phyloP scores from a whole-genome alignment of 2,797 vertebrate species.

The Atherinosoma microstoma region DNA sequence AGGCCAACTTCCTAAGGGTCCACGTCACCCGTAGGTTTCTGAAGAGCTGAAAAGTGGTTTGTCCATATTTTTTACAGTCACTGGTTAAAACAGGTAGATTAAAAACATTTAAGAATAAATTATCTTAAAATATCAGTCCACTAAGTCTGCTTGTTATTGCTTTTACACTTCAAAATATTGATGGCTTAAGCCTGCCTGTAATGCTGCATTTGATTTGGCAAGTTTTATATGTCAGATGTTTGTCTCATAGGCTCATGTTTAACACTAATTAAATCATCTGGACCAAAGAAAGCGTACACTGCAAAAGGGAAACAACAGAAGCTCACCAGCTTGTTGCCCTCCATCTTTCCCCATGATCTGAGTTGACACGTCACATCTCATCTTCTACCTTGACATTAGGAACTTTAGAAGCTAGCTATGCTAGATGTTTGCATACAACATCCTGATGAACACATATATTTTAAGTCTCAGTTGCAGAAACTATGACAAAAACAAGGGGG shows the following conservation, averaged over 20 bases:
- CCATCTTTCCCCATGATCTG: background rate
- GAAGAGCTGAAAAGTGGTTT: no score
- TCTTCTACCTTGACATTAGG: background rate
- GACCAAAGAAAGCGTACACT: conserved; percentile 19
- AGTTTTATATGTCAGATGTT: conserved; percentile 22
- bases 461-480: background rate
- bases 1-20: no score
- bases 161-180: background rate
- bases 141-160: background rate
- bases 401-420: background rate
- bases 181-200: background rate
- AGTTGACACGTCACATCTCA: conserved; percentile 3
- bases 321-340: conserved; percentile 1
- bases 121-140: background rate
- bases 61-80: no score
- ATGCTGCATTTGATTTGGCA: background rate
- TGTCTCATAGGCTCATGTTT: conserved; percentile 3
- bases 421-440: background rate
- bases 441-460: background rate
- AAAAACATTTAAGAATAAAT: background rate
- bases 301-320: conserved; percentile 16
- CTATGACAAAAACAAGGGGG: background rate
- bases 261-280: conserved; percentile 25
- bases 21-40: no score
- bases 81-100: background rate